Evolutionary conservation across 2,113 vertebrate species (phyloP).

Genomic region (Caracal caracal): DNA sequence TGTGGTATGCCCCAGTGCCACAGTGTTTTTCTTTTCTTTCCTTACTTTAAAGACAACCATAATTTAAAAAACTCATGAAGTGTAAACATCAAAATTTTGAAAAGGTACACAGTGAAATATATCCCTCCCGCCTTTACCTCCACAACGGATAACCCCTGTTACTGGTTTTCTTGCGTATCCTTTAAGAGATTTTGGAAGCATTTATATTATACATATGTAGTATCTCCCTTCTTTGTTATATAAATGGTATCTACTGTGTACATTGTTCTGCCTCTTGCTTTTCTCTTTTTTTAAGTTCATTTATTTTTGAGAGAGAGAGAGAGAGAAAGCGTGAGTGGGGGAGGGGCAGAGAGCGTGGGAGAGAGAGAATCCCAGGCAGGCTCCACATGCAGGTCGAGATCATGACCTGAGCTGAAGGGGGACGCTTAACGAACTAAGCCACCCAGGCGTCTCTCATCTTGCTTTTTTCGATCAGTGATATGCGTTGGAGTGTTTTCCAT

Average conservation of each 20-base stretch:
- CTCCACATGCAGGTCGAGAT: not conserved
- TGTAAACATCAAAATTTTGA: slow-evolving; percentile 6
- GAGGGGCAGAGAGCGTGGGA: not conserved
- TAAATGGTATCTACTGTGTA: not conserved
- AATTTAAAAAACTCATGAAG: not conserved
- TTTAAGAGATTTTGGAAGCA: not conserved
- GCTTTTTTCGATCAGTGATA: not conserved
- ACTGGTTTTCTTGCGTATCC: not conserved
- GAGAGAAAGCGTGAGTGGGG: not conserved
- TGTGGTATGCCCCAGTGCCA: not conserved
- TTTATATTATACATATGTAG: not conserved
- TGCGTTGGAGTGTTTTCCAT: not conserved
- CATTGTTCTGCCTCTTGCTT: not conserved
- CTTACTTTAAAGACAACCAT: not conserved
- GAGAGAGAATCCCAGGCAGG: not conserved
- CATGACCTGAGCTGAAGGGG: not conserved
- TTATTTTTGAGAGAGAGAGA: not conserved
- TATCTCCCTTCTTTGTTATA: not conserved
- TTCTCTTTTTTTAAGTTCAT: not conserved
- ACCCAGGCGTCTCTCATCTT: not conserved
- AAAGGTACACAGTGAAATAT: not conserved
- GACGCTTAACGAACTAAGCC: not conserved
- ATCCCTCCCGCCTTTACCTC: not conserved
- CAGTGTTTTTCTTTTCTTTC: not conserved
- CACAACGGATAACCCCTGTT: not conserved